Base-by-base conservation (phyloP, 1,140 invertebrate genomes). In the Notospermus geniculatus region DNA sequence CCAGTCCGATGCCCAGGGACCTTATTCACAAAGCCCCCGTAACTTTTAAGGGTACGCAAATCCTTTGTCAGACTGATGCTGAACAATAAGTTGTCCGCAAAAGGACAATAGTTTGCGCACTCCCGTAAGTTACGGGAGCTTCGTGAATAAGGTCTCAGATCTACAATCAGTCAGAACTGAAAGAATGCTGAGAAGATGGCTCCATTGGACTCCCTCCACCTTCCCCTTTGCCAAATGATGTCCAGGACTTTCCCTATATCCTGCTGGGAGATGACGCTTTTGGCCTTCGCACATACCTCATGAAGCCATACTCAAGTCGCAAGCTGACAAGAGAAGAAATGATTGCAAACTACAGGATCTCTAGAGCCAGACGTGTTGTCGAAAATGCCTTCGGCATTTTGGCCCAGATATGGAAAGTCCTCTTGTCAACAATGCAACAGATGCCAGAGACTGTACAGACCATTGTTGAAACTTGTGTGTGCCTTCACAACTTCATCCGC, bases 271-370 rank as follows among this genome's bases (percentile, higher is more conserved):
- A 72, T 64, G 68, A 69, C 23, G 71, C 57, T 39, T 72, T 72
- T 62, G 60, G 55, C 17, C 54, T 69, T 28, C 27, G 50, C 5
- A 27, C 46, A 28, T 59, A 65, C 29, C 43, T 72, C 2, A 69
- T 71, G 71, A 63, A 64, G 28, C 68, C 23, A 67, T 78, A 36
- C 78, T 75, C 15, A 58, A 46, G 71, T 69, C 67, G 30, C 54
- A 63, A 45, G 67, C 32, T 23, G 39, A 62, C 28, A 53, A 29
- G 54, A 63, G 76, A 30, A 77, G 64, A n/a, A n/a, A n/a, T n/a
- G n/a, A n/a, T n/a, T n/a, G n/a, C n/a, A 57, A 79, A 80, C 61
- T 80, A 82, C 59, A 62, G 78, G 64, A 63, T 81, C 29, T 72
- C 67, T 59, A 56, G 74, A 59, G 80, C 70, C 32, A 68, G 80